Base-by-base conservation (phyloP, 2,113 vertebrate species). In the Cynopterus brachyotis region DNA sequence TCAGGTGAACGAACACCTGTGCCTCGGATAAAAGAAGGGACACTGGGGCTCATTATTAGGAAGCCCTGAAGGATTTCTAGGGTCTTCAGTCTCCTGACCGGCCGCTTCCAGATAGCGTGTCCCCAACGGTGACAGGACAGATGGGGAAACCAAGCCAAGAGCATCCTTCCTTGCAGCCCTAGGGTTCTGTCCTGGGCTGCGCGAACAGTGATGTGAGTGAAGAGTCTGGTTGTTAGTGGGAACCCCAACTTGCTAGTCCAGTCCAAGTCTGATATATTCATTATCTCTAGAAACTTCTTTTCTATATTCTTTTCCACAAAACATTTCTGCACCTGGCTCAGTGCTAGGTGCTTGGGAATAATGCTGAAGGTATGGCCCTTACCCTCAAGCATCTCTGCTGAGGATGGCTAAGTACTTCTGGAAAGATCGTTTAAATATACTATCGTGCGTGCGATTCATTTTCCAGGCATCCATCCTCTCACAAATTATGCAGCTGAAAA, bases 181-280 rank as follows among this genome's bases (percentile, higher is more conserved):
- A 0, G n/a, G 57, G 3, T 9, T 75, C 64, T 19, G 0, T n/a
- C n/a, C 66, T 35, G 26, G 35, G 53, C 17, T n/a, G 30, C 42
- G 17, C 6, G 50, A 35, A 67, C 0, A 0, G 8, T 11, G 19
- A 19, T 6, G 8, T 9, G 17, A 35, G 11, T 28, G 22, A 83
- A 10, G 53, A 57, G 2, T 40, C 26, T 40, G 53, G 45, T 5
- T 66, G 3, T 55, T 5, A n/a, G 2, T 0, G 15, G 40, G 50
- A 28, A 17, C 32, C 57, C 19, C 73, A 45, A 35, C 15, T 55
- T 35, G 3, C 42, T 66, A 16, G 35, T 83, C 45, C 53, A 50
- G 24, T 59, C 12, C 12, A 19, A 87, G 37, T 64, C 24, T 22
- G 28, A 50, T 4, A n/a, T 1, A 35, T 55, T 26, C 37, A 19